A percentile compares a stretch with the other conserved stretches of the same genome.
Evolutionary conservation across 2,797 vertebrate species (phyloP).

Genomic region (Labeo calbasu): DNA sequence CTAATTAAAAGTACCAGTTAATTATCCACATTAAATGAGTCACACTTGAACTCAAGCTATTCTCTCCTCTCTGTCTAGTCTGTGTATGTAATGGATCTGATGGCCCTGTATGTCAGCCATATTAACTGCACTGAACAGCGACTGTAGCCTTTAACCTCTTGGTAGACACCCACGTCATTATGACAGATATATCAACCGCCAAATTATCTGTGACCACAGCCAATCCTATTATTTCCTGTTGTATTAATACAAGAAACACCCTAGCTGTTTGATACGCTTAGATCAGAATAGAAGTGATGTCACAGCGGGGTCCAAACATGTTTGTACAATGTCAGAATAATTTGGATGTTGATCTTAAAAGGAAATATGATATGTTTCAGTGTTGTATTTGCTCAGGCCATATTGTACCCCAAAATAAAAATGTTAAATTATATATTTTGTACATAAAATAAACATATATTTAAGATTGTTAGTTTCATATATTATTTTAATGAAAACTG

Average conservation of each 20-base stretch:
- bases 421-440: background rate
- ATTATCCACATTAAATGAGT: conserved; percentile 47
- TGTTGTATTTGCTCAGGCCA: background rate
- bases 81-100: conserved; percentile 44
- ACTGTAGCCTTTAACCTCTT: conserved; percentile 49
- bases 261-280: conserved; percentile 48
- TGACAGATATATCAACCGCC: conserved; percentile 36
- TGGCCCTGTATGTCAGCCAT: conserved; percentile 40
- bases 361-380: conserved; percentile 45
- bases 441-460: background rate
- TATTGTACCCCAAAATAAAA: background rate
- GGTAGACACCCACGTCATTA: conserved; percentile 47
- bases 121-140: conserved; percentile 56
- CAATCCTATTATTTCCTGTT: conserved; percentile 47
- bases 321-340: conserved; percentile 60
- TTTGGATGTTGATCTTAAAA: conserved; percentile 59
- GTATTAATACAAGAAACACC: conserved; percentile 40
- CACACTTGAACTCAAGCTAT: conserved; percentile 33
- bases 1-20: conserved; percentile 47
- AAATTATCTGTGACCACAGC: conserved; percentile 46
- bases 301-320: conserved; percentile 47
- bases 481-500: background rate
- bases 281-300: conserved; percentile 26
- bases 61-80: conserved; percentile 39
- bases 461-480: background rate